A percentile compares a stretch with the other conserved stretches of the same genome.
These are phyloP conservation scores for Schrankia costaestrigalis DNA, from an alignment of 2,888 invertebrate species.

Conservation along the genomic window DNA sequence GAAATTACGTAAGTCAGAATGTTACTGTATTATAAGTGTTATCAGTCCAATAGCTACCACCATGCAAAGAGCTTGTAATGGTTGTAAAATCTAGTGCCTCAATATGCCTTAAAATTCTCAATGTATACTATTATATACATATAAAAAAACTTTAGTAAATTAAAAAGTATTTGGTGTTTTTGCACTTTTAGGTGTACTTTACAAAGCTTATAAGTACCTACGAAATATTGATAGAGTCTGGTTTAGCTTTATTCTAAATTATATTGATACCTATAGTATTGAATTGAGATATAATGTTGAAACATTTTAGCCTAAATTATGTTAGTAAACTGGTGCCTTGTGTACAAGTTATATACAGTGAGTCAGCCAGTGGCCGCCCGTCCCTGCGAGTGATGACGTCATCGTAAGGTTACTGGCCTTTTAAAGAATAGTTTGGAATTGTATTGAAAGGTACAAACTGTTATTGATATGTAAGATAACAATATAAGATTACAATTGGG, in stretches of 20 bases:
- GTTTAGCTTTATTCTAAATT: slow-evolving; percentile 68
- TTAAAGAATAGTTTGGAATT: slow-evolving; percentile 37
- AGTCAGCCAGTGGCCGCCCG: slow-evolving; percentile 34
- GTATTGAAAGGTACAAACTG: slow-evolving; percentile 34
- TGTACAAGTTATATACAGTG: slow-evolving; percentile 25
- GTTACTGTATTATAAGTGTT: slow-evolving; percentile 25
- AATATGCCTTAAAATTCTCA: slow-evolving; percentile 57
- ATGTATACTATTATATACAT: slow-evolving; percentile 34
- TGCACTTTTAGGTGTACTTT: slow-evolving; percentile 19
- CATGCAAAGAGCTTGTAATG: slow-evolving; percentile 32
- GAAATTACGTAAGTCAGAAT: slow-evolving; percentile 14
- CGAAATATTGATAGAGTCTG: slow-evolving; percentile 42
- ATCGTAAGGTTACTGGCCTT: slow-evolving; percentile 38
- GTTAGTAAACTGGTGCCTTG: slow-evolving; percentile 30
- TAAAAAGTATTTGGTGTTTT: slow-evolving; percentile 36
- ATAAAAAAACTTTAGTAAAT: slow-evolving; percentile 13
- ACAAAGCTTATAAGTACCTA: slow-evolving; percentile 19
- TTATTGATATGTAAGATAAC: slow-evolving; percentile 28
- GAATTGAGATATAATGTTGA: slow-evolving; percentile 20
- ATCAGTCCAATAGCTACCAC: slow-evolving; percentile 24
- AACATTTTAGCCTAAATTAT: slow-evolving; percentile 10
- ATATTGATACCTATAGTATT: slow-evolving; percentile 36
- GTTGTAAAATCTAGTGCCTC: slow-evolving; percentile 66
- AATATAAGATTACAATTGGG: slow-evolving; percentile 25
- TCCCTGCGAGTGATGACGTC: slow-evolving; percentile 28